These are phyloP conservation scores for Parapsyche elsis DNA, from an alignment of 1,140 invertebrate genomes.

Conservation along the genomic window DNA sequence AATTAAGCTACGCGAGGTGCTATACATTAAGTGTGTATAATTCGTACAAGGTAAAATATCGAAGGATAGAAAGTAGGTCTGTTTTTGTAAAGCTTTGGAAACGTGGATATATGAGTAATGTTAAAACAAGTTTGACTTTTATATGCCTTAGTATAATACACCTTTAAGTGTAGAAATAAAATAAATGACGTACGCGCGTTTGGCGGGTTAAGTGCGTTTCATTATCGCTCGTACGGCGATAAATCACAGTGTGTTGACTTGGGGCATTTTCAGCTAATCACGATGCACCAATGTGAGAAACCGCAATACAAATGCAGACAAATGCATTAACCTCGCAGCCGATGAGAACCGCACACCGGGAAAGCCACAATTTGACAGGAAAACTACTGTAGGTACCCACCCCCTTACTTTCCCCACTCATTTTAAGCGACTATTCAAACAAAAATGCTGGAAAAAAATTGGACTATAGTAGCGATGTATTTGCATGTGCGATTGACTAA, in stretches of 20 bases:
- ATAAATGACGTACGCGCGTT: neutral
- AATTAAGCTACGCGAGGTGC: no score
- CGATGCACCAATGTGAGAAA: conserved; percentile 46
- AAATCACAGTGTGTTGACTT: conserved; percentile 38
- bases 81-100: no score
- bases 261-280: conserved; percentile 45
- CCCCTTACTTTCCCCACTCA: no score
- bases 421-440: no score
- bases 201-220: conserved; percentile 13
- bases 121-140: no score
- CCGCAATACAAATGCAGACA: conserved; percentile 46
- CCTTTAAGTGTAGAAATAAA: no score
- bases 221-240: conserved; percentile 13
- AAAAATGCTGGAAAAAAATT: no score
- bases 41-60: no score
- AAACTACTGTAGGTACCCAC: neutral
- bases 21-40: no score
- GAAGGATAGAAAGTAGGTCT: no score
- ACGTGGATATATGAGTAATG: no score
- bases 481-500: neutral
- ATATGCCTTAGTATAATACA: no score
- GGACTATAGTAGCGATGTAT: neutral
- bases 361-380: conserved; percentile 9
- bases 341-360: conserved; percentile 4
- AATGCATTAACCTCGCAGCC: conserved; percentile 40